Evolutionary conservation across 2,113 vertebrate species (phyloP), one percentile per base, ranked within the genome.

Genomic region (Acanthisitta chloris): DNA sequence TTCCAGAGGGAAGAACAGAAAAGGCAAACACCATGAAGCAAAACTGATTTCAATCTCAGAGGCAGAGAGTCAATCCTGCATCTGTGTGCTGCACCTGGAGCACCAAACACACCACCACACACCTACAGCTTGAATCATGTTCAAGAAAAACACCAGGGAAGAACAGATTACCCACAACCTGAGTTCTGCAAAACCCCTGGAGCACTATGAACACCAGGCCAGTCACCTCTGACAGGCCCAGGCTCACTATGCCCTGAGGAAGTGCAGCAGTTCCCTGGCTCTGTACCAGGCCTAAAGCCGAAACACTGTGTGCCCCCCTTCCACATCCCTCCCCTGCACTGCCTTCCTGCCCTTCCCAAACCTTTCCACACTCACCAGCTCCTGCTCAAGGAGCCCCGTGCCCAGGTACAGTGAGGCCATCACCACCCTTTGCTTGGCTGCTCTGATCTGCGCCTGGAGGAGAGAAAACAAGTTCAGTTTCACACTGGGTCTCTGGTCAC

Each of bases 331-430:
- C 25, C 51, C 33, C 29, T 19, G 55, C 12, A 7, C 18, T 55
- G 59, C 11, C 59, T 6, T 72, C 31, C 36, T 17, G 24, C 33
- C 45, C 45, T 70, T 73, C 74, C 90, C 91, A 73, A 77, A 17
- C 26, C n/a, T 61, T 46, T 25, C 31, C 91, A 55, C 29, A 91
- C 98, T 98, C 97, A 99, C 99, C 98, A 99, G 98, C 59, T 99
- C 99, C 97, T 99, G 99, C 51, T 99, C 99, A 72, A 99, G 96
- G 31, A 98, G 98, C 52, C 99, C 99, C 5, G 99, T 99, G 69
- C 99, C 99, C 93, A 99, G 98, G 96, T 99, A 99, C 4, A 99
- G 97, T 0, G 99, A 99, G 17, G 99, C 99, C 98, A 99, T 98
- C 95, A 99, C 99, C 33, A 99, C 98, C n/a, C 99, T 97, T 92